These are phyloP conservation scores for Eulemur rufifrons DNA, from an alignment of 2,113 vertebrate genomes.

Conservation along the genomic window DNA sequence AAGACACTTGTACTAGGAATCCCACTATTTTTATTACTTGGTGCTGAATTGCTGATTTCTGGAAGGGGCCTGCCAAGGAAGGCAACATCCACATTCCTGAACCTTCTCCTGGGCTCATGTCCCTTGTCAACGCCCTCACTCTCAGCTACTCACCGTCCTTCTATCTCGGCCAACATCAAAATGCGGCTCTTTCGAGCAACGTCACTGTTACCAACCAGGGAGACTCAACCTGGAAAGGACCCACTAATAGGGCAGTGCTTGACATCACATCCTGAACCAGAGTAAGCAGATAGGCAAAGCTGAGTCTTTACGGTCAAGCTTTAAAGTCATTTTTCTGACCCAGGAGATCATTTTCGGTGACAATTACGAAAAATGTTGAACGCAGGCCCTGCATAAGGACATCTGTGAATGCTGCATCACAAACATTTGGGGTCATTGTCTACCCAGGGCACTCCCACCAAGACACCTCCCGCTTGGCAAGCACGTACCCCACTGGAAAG, in stretches of 20 bases:
- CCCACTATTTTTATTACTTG: background rate
- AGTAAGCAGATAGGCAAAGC: constrained; percentile 84
- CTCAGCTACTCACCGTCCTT: constrained; percentile 66
- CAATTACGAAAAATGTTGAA: constrained; percentile 80
- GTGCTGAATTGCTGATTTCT: background rate
- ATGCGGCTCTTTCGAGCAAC: constrained; percentile 79
- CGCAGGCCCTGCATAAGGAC: constrained; percentile 75
- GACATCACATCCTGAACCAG: constrained; percentile 86
- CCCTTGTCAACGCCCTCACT: constrained; percentile 83
- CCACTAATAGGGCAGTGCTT: constrained; percentile 84
- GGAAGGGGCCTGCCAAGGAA: constrained; percentile 64
- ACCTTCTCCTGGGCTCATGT: constrained; percentile 78
- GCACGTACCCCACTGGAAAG: background rate
- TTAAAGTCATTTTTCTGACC: constrained; percentile 82
- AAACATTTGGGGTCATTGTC: constrained; percentile 52
- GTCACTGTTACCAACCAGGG: constrained; percentile 83
- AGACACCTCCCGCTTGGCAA: background rate
- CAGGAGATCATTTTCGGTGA: constrained; percentile 82
- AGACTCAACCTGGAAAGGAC: constrained; percentile 84
- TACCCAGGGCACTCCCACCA: background rate
- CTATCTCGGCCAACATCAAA: constrained; percentile 84
- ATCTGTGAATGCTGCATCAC: constrained; percentile 68
- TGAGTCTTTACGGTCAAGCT: constrained; percentile 86
- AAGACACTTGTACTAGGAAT: background rate
- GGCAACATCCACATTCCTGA: constrained; percentile 70